Percentiles rank a stretch among this genome's conserved stretches.
phyloP scores from a whole-genome alignment of 2,113 vertebrate species.

The Trogon melanurus region DNA sequence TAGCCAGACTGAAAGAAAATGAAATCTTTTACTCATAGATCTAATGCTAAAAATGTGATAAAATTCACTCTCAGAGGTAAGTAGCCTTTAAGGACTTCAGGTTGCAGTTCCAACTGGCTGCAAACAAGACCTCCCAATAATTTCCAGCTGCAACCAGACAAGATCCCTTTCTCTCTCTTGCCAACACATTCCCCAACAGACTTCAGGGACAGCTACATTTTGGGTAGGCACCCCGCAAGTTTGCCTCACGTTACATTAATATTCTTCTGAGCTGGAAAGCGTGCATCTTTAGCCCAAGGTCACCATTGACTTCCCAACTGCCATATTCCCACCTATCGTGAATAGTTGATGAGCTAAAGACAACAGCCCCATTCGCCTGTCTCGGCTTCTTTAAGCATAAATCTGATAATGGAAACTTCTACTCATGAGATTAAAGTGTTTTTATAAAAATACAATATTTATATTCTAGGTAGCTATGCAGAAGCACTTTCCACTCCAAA shows the following conservation, averaged over 20 bases:
- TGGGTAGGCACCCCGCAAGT: neutral
- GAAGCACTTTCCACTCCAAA: neutral
- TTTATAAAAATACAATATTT: neutral
- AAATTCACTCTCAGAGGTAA: neutral
- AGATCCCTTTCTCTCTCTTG: neutral
- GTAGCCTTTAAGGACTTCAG: neutral
- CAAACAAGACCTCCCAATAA: neutral
- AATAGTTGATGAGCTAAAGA: neutral
- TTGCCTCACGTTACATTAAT: neutral
- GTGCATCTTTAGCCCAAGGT: neutral
- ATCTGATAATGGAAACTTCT: neutral
- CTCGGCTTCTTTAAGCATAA: neutral
- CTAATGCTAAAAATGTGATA: neutral
- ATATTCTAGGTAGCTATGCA: neutral
- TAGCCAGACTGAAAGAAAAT: neutral
- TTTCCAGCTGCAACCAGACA: neutral
- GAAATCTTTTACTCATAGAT: neutral
- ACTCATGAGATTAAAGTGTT: neutral
- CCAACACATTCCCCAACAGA: neutral
- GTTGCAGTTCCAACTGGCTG: neutral
- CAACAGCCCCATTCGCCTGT: neutral
- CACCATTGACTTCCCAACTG: accelerated
- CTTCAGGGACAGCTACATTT: neutral
- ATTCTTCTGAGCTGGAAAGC: neutral
- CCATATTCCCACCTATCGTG: neutral